Percentiles rank a stretch among this genome's conserved stretches.
Evolutionary conservation across 1,140 invertebrate species (phyloP).

Genomic region (Araneus ventricosus): DNA sequence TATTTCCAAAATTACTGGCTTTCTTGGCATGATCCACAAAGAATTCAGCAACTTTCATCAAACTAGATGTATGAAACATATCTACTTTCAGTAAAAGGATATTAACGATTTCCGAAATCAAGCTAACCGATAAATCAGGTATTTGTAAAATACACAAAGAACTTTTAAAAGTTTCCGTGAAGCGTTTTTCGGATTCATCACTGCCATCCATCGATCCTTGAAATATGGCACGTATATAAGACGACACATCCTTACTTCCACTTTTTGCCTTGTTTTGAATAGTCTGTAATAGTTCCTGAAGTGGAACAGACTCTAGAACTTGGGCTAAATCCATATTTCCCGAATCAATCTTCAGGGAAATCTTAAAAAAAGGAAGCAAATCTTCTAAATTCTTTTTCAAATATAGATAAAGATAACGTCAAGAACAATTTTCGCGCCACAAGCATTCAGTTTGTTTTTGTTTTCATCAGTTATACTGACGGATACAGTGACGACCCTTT

Average conservation of each 20-base stretch:
- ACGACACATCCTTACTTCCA: constrained; percentile 51
- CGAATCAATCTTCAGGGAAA: background rate
- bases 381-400: background rate
- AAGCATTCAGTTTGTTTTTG: background rate
- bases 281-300: constrained; percentile 40
- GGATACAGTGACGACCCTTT: background rate
- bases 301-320: constrained; percentile 35
- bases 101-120: constrained; percentile 39
- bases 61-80: constrained; percentile 46
- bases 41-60: constrained; percentile 60
- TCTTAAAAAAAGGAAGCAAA: background rate
- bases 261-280: constrained; percentile 54
- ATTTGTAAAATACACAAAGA: constrained; percentile 29
- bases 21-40: constrained; percentile 39
- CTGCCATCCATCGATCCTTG: constrained; percentile 14
- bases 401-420: background rate
- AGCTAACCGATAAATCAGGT: background rate
- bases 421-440: background rate
- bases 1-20: background rate
- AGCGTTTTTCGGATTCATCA: constrained; percentile 61
- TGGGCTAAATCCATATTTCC: constrained; percentile 35
- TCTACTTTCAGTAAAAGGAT: constrained; percentile 49
- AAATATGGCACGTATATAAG: constrained; percentile 58
- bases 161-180: constrained; percentile 66
- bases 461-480: background rate